phyloP scores from a whole-genome alignment of 2,888 invertebrate genomes.

The Macrophya annulata region DNA sequence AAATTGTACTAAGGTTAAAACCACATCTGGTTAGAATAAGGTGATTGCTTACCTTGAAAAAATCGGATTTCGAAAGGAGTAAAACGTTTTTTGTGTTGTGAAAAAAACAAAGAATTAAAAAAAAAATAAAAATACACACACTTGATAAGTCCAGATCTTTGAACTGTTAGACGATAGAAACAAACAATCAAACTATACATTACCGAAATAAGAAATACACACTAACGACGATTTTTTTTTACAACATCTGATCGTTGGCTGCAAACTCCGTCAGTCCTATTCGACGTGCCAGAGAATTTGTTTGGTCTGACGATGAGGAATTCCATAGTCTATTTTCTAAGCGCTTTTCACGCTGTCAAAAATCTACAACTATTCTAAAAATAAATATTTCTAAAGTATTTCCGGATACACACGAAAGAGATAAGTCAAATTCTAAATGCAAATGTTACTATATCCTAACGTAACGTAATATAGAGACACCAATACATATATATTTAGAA shows the following conservation, averaged over 20 bases:
- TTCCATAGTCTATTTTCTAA: constrained; percentile 20
- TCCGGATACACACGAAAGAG: neutral
- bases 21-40: constrained; percentile 2
- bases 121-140: neutral
- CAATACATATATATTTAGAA: neutral
- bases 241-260: neutral
- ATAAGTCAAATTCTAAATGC: neutral
- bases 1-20: constrained; percentile 10
- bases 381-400: constrained; percentile 15
- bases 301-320: constrained; percentile 24
- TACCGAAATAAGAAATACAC: neutral
- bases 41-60: neutral
- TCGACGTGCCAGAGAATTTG: constrained; percentile 26
- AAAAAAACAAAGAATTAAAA: too few relatives aligned
- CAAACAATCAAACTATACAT: neutral
- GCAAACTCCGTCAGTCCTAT: constrained; percentile 12
- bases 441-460: neutral
- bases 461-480: neutral
- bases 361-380: constrained; percentile 10
- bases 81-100: neutral
- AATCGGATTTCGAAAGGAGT: neutral
- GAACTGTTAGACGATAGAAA: neutral
- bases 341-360: constrained; percentile 22
- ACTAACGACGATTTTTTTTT: neutral
- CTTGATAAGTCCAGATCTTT: neutral